Conservation (phyloP, 2,113 vertebrate species). For the Burhinus oedicnemus region DNA sequence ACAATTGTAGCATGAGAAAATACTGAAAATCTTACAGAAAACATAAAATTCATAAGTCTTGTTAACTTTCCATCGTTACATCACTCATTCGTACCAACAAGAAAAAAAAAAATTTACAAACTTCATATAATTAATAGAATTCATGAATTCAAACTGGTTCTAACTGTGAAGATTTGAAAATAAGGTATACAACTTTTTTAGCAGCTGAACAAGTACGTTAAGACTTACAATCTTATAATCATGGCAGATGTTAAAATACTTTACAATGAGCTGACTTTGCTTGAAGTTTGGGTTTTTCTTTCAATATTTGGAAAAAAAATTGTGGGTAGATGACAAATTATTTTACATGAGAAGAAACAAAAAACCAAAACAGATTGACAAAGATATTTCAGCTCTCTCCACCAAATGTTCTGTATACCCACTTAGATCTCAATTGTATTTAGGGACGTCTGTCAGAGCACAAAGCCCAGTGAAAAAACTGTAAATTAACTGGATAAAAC, state of each 20-base stretch:
- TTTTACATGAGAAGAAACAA: neutral
- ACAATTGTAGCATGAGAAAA: neutral
- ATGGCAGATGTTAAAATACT: neutral
- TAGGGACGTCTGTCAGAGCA: neutral
- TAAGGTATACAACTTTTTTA: neutral
- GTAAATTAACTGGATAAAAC: neutral
- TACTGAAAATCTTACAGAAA: neutral
- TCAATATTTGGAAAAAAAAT: neutral
- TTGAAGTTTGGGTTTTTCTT: neutral
- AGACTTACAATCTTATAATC: neutral
- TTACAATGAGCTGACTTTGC: neutral
- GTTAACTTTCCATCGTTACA: neutral
- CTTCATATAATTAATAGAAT: neutral
- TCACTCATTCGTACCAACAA: neutral
- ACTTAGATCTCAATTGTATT: neutral
- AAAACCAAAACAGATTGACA: neutral
- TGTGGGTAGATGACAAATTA: neutral
- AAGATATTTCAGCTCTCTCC: neutral
- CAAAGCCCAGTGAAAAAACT: neutral
- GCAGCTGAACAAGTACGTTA: neutral
- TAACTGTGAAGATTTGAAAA: neutral
- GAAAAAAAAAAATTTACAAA: neutral
- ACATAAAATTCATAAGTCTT: neutral
- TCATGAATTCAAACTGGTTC: neutral
- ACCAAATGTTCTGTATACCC: neutral